A percentile compares a stretch with the other conserved stretches of the same genome.
Evolutionary conservation across 2,888 invertebrate species (phyloP).

Genomic region (Cremastinae sp.): DNA sequence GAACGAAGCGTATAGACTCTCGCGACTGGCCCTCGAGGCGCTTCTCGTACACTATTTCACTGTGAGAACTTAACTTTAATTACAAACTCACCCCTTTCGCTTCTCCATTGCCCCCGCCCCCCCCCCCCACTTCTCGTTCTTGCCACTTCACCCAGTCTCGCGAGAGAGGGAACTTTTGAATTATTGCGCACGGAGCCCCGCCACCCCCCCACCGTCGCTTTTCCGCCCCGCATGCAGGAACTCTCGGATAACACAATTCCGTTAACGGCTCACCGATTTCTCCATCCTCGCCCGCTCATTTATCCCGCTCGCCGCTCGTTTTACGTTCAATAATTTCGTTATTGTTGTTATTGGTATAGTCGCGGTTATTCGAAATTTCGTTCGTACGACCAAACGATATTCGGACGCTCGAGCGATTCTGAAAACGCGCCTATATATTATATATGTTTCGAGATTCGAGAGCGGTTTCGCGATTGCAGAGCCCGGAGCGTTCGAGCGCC

Average conservation of each 20-base stretch:
- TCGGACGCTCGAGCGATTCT: too few species aligned
- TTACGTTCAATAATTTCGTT: neutral
- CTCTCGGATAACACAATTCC: slow-evolving; percentile 7
- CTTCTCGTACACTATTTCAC: slow-evolving; percentile 43
- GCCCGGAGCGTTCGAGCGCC: too few species aligned
- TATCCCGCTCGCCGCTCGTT: too few species aligned
- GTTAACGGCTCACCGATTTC: slow-evolving; percentile 38
- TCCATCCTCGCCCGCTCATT: neutral
- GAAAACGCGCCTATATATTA: too few species aligned
- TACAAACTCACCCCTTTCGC: slow-evolving; percentile 34
- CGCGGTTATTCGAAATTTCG: too few species aligned
- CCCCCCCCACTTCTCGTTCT: neutral
- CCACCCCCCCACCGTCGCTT: too few species aligned
- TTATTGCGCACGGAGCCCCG: slow-evolving; percentile 31
- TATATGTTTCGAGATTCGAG: too few species aligned
- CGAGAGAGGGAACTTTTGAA: slow-evolving; percentile 29
- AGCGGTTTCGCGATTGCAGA: too few species aligned
- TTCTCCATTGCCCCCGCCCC: neutral
- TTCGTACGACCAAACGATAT: too few species aligned
- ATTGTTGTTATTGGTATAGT: neutral
- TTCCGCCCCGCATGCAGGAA: neutral
- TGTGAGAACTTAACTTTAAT: slow-evolving; percentile 54
- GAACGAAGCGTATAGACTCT: slow-evolving; percentile 5
- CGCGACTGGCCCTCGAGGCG: slow-evolving; percentile 40
- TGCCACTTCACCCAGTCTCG: slow-evolving; percentile 17